These are phyloP conservation scores for Cephus rjabovi DNA, from an alignment of 2,888 invertebrate genomes.

Conservation along the genomic window DNA sequence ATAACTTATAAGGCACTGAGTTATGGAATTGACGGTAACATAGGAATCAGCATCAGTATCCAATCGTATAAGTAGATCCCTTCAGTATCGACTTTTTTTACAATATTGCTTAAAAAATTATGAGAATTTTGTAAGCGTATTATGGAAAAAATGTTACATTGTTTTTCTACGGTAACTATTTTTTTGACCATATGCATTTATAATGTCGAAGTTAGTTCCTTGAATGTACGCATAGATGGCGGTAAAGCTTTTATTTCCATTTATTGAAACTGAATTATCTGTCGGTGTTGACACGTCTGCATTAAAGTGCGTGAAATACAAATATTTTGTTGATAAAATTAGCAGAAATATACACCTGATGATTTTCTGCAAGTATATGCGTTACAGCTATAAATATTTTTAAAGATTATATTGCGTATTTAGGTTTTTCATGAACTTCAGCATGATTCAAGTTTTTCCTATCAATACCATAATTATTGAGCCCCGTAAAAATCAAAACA, in stretches of 20 bases:
- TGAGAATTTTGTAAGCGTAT: not conserved
- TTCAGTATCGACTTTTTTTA: not conserved
- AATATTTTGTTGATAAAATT: not conserved
- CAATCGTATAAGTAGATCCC: not conserved
- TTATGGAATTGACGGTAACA: not conserved
- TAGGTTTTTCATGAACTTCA: not conserved
- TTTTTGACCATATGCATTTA: not conserved
- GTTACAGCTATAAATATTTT: not conserved
- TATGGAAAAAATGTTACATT: not conserved
- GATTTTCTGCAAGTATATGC: not conserved
- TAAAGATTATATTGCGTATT: not conserved
- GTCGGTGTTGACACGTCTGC: not conserved
- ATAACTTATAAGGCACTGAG: not conserved
- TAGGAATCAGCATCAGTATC: not conserved
- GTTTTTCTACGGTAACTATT: not conserved
- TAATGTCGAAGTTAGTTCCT: not conserved
- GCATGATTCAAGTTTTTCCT: too few species aligned
- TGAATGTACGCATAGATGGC: not conserved
- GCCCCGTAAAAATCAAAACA: not conserved
- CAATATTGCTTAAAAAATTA: not conserved
- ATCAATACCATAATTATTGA: not conserved
- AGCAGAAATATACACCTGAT: not conserved
- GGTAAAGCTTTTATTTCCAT: not conserved
- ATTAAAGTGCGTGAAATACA: not conserved
- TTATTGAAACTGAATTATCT: not conserved